Base-by-base conservation (phyloP, 2,797 vertebrate species). In the Alfaro cultratus region DNA sequence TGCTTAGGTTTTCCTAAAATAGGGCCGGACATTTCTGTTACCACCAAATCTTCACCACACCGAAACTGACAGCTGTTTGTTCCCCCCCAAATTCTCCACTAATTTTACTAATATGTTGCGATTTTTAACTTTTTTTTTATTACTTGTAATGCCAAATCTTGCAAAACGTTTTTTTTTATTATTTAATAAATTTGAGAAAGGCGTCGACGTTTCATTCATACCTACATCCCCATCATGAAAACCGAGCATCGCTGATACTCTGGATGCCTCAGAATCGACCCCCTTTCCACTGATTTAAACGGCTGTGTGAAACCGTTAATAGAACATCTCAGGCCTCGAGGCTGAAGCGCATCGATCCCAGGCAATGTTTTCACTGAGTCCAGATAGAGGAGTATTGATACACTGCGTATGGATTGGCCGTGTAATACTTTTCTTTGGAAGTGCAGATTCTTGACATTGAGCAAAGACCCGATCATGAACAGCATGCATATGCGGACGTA, bases 271-370 rank as follows among this genome's bases (percentile, higher is more conserved):
- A 1, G 23, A 31, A 94, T 94, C 77, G 86, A 95, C 91, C 64
- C 60, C 16, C 55, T 83, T 72, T 70, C 73, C 51, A 31, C 90
- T 91, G 91, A 93, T 93, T 91, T 91, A 92, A 93, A 93, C 88
- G 89, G 77, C 87, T 88, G 89, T 92, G 91, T 87, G 87, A 92
- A 92, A 88, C 78, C 88, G 90, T 92, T 94, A 92, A 92, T 93
- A 89, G 88, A 92, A 91, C 90, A 92, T 92, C 91, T 91, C 86
- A 76, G 85, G 81, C 80, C 91, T 91, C 12, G 41, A 75, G 93
- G 93, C 92, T 75, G 85, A 87, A 88, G 49, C 49, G 2, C 83
- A 95, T 94, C 84, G 94, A 94, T 92, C 89, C 85, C 49, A 4
- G 80, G 82, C 84, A 78, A 73, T 90, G 91, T 94, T 94, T 93